Percentiles rank a stretch among this genome's conserved stretches.
These are phyloP conservation scores for Diogma glabrata DNA, from an alignment of 2,888 invertebrate genomes.

Conservation along the genomic window DNA sequence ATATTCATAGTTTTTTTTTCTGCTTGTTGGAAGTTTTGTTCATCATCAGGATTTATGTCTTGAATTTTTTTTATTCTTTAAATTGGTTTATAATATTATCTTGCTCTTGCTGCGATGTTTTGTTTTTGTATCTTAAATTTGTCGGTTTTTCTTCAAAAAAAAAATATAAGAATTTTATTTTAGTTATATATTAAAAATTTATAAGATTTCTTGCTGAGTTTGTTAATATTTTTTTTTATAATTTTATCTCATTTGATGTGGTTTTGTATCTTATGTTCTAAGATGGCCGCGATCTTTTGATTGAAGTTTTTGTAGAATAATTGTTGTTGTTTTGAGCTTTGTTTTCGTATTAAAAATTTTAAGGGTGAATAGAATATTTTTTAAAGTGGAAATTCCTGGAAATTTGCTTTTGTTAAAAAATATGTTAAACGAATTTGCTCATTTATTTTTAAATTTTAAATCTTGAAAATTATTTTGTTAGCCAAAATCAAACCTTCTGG, in stretches of 20 bases:
- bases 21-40: constrained; percentile 5
- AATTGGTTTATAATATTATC: not conserved
- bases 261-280: constrained; percentile 4
- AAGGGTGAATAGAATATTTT: too few species aligned
- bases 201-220: constrained; percentile 9
- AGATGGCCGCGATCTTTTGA: too few species aligned
- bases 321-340: too few species aligned
- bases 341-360: too few species aligned
- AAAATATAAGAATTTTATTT: constrained; percentile 8
- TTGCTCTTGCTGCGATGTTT: constrained; percentile 2
- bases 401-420: too few species aligned
- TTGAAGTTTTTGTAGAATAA: too few species aligned
- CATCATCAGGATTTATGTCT: constrained; percentile 6
- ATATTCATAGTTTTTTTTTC: constrained; percentile 4
- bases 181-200: too few species aligned
- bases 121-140: constrained; percentile 6
- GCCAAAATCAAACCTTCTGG: too few species aligned
- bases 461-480: too few species aligned
- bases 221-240: not conserved
- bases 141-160: constrained; percentile 6
- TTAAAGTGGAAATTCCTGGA: too few species aligned
- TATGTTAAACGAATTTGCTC: too few species aligned
- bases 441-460: too few species aligned
- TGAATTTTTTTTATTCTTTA: constrained; percentile 6
- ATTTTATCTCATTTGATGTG: constrained; percentile 5